These are phyloP conservation scores for Hydrophis major DNA, from an alignment of 2,797 vertebrate species.

Conservation along the genomic window DNA sequence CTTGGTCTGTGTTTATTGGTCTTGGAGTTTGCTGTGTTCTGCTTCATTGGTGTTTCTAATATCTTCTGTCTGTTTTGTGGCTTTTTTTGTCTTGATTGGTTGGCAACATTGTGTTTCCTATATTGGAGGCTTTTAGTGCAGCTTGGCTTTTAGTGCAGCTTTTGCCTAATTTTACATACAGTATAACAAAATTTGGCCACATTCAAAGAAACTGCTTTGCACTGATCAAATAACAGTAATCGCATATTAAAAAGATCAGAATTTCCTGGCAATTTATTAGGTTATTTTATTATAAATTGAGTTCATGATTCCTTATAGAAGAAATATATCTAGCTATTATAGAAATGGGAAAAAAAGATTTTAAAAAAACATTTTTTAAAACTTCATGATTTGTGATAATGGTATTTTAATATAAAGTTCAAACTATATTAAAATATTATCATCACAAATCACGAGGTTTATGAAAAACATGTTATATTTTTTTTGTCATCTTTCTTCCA, in stretches of 20 bases:
- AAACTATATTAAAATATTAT: background rate
- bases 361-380: background rate
- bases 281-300: background rate
- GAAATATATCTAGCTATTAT: background rate
- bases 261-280: background rate
- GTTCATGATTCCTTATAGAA: background rate
- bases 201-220: background rate
- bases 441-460: background rate
- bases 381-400: background rate
- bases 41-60: no score
- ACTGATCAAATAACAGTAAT: background rate
- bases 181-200: background rate
- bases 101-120: no score
- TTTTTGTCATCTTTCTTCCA: background rate
- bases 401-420: background rate
- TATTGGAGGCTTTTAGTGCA: no score
- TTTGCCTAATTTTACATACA: background rate
- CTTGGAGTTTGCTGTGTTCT: no score
- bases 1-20: no score
- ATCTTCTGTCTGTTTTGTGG: no score
- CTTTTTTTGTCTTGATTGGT: no score
- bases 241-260: background rate
- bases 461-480: background rate
- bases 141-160: no score
- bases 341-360: background rate